phyloP scores from a whole-genome alignment of 2,888 invertebrate species.

The Dicranocentrus wangi region DNA sequence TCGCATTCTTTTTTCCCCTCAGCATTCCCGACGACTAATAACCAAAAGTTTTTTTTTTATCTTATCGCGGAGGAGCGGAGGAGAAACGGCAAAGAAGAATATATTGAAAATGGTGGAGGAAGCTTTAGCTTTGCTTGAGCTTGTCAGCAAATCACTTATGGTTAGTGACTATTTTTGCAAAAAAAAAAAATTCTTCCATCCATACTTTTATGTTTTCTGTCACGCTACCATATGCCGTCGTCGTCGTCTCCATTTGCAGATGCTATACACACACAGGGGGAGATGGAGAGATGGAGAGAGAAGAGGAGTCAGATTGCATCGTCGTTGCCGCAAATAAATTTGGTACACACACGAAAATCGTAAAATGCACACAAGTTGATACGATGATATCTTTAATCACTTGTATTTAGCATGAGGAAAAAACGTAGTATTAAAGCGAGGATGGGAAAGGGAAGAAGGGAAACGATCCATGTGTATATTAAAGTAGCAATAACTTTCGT shows the following conservation, averaged over 20 bases:
- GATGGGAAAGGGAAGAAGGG: too few species aligned
- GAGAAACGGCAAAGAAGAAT: slow-evolving; percentile 1
- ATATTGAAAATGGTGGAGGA: slow-evolving; percentile 17
- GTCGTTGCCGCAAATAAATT: neutral
- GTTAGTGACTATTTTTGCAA: slow-evolving; percentile 3
- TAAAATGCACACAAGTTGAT: slow-evolving; percentile 16
- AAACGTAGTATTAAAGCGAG: too few species aligned
- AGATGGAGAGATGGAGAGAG: neutral
- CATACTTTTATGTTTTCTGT: neutral
- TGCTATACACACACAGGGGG: too few species aligned
- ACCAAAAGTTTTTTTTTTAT: neutral
- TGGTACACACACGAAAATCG: neutral
- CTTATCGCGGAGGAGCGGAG: neutral
- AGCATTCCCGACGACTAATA: neutral
- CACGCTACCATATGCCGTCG: neutral
- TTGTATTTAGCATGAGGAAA: neutral
- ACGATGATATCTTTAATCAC: slow-evolving; percentile 19
- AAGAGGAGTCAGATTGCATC: neutral
- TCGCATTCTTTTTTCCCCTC: too few species aligned
- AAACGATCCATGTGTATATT: too few species aligned
- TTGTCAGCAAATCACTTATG: slow-evolving; percentile 22
- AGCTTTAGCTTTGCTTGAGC: neutral
- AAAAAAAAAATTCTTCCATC: slow-evolving; percentile 13
- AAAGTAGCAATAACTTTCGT: too few species aligned
- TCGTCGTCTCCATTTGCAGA: neutral